Evolutionary conservation across 64 coral and sea anemone species (phyloP).

Genomic region (Pocillopora verrucosa): DNA sequence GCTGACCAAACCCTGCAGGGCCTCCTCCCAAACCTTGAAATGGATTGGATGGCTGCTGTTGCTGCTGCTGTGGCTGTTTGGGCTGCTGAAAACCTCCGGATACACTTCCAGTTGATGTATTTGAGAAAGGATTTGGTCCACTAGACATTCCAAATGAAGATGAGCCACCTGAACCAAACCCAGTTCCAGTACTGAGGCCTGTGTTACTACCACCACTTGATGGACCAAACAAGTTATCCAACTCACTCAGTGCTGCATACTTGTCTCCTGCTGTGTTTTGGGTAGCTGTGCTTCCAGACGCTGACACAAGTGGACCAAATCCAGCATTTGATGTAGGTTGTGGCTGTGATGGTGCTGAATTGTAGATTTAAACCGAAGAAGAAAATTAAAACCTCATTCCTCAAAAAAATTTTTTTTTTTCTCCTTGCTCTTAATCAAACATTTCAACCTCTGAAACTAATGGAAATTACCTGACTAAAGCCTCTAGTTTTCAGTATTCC

Average conservation of each 20-base stretch:
- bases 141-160: conserved; percentile 86
- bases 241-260: conserved; percentile 92
- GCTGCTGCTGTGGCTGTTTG: conserved; percentile 49
- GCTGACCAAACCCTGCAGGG: conserved; percentile 50
- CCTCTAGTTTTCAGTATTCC: too few species aligned
- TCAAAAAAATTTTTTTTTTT: too few species aligned
- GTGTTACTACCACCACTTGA: conserved; percentile 19
- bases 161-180: conserved; percentile 64
- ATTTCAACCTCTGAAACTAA: too few species aligned
- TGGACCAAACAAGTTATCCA: conserved; percentile 84
- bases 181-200: conserved; percentile 47
- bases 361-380: neutral
- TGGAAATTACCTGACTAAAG: too few species aligned
- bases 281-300: conserved; percentile 39
- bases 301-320: conserved; percentile 92
- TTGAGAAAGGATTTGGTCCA: conserved; percentile 95
- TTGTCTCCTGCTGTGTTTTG: conserved; percentile 45
- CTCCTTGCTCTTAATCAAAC: too few species aligned
- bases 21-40: conserved; percentile 86
- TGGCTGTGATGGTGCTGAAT: conserved; percentile 39
- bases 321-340: conserved; percentile 38
- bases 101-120: conserved; percentile 32
- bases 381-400: neutral
- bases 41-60: conserved; percentile 69
- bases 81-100: conserved; percentile 58